phyloP scores from a whole-genome alignment of 2,113 vertebrate genomes.

The Zapornia atra region DNA sequence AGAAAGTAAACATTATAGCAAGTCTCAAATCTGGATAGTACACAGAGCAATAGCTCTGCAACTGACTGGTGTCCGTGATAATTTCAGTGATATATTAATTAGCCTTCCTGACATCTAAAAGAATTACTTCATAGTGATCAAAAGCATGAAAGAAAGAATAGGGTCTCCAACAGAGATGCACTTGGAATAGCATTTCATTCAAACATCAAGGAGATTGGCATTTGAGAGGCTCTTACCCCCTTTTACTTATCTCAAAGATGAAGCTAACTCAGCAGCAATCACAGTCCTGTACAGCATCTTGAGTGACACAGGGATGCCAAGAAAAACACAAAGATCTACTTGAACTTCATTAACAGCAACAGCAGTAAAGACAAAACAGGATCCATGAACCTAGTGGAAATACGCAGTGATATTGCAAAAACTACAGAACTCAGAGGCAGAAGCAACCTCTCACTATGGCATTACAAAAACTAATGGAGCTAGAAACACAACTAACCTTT shows the following conservation, averaged over 20 bases:
- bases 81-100: constrained; percentile 11
- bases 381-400: background rate
- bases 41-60: background rate
- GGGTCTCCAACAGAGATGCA: background rate
- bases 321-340: background rate
- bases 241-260: background rate
- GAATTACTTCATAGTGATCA: background rate
- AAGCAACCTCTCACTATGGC: background rate
- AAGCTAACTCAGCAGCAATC: background rate
- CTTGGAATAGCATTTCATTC: background rate
- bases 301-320: background rate
- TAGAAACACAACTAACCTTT: background rate
- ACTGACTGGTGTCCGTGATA: background rate
- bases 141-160: background rate
- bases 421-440: background rate
- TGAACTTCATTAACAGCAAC: background rate
- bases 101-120: background rate
- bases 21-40: background rate
- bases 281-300: background rate
- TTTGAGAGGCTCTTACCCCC: background rate
- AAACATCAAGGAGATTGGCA: background rate
- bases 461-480: background rate
- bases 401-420: accelerated
- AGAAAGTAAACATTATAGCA: constrained; percentile 4
- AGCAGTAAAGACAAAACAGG: background rate